A percentile compares a stretch with the other conserved stretches of the same genome.
These are phyloP conservation scores for Mesoclemmys tuberculata DNA, from an alignment of 2,113 vertebrate genomes.

Conservation along the genomic window DNA sequence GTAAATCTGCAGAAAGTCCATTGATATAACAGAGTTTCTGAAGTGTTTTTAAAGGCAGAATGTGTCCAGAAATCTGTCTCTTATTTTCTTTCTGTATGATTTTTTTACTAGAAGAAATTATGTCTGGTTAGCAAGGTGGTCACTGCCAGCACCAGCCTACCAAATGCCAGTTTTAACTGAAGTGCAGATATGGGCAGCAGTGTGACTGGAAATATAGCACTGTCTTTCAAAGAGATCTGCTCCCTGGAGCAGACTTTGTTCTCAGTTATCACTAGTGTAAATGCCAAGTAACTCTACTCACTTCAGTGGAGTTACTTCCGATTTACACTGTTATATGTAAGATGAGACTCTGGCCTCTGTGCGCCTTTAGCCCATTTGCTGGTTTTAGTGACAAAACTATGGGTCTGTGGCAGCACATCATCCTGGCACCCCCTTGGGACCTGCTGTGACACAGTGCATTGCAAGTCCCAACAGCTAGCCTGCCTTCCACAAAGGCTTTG, in stretches of 20 bases:
- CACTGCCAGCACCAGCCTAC: background rate
- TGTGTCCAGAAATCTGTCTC: background rate
- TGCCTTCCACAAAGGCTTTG: background rate
- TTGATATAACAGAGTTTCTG: background rate
- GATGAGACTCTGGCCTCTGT: background rate
- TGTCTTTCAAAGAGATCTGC: background rate
- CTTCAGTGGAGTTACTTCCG: background rate
- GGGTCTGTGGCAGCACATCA: background rate
- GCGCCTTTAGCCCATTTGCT: background rate
- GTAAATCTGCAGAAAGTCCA: background rate
- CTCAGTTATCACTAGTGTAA: background rate
- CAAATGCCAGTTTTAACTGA: background rate
- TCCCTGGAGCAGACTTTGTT: accelerated
- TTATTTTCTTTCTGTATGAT: background rate
- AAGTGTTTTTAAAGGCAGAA: background rate
- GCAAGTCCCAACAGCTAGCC: background rate
- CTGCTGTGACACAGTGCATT: background rate
- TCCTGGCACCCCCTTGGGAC: background rate
- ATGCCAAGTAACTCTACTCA: background rate
- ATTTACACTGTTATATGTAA: background rate
- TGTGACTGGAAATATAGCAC: background rate
- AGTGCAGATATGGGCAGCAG: background rate
- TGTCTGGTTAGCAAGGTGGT: background rate
- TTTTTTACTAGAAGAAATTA: background rate
- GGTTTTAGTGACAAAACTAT: background rate